These are phyloP conservation scores for Drosophila mayri DNA, from an alignment of 1,140 invertebrate genomes.

Conservation along the genomic window DNA sequence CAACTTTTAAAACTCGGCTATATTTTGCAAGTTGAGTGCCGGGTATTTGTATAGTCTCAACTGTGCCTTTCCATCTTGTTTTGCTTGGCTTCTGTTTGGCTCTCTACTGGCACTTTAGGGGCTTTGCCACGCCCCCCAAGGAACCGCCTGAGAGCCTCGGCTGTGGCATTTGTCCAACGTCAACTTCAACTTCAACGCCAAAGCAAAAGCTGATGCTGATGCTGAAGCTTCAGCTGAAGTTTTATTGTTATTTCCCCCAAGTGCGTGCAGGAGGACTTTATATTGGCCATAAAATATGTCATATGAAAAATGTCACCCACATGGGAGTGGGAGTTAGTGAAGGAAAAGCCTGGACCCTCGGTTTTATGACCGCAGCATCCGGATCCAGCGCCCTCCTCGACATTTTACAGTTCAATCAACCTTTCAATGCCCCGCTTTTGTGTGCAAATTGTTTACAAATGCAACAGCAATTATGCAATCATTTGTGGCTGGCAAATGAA, in stretches of 20 bases:
- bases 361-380: constrained; percentile 20
- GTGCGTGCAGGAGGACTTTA: constrained; percentile 73
- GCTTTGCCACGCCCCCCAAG: constrained; percentile 36
- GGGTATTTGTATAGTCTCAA: constrained; percentile 9
- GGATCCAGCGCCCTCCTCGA: constrained; percentile 5
- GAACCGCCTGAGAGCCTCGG: neutral
- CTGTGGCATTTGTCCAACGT: constrained; percentile 69
- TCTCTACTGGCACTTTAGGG: constrained; percentile 46
- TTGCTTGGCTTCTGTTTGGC: constrained; percentile 65
- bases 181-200: constrained; percentile 59
- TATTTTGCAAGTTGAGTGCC: neutral
- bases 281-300: constrained; percentile 81
- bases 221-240: constrained; percentile 31
- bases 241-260: constrained; percentile 61
- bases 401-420: constrained; percentile 73
- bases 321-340: neutral
- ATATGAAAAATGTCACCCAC: constrained; percentile 59
- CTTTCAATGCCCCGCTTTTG: constrained; percentile 66
- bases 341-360: neutral
- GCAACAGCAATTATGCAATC: constrained; percentile 79
- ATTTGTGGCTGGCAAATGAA: constrained; percentile 77
- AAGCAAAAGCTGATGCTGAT: constrained; percentile 31
- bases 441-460: constrained; percentile 80
- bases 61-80: constrained; percentile 3
- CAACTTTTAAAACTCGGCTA: neutral